These are phyloP conservation scores for Plebejus argus DNA, from an alignment of 2,888 invertebrate species.

Conservation along the genomic window DNA sequence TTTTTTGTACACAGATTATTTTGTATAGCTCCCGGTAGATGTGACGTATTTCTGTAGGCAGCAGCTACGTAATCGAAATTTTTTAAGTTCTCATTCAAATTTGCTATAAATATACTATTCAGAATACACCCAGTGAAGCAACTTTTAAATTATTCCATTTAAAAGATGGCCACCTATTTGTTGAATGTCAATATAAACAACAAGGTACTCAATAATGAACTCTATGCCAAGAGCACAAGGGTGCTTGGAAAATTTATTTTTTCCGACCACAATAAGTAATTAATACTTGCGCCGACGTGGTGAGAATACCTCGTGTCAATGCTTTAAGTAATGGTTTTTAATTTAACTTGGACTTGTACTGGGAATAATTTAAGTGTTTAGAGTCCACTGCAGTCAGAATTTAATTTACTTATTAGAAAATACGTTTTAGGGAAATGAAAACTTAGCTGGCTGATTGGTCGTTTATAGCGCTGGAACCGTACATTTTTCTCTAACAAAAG, in stretches of 20 bases:
- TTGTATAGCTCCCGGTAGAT: no score
- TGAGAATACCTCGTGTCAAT: constrained; percentile 12
- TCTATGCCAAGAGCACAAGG: neutral
- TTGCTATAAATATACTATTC: neutral
- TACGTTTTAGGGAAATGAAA: neutral
- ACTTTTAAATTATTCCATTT: constrained; percentile 33
- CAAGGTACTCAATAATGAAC: neutral
- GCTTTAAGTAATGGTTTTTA: constrained; percentile 10
- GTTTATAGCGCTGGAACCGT: no score
- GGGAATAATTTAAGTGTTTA: neutral
- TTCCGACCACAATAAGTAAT: constrained; percentile 18
- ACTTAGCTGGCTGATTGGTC: no score
- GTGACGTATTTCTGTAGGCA: no score
- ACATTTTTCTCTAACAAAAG: no score
- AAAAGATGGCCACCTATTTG: neutral
- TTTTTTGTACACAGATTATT: no score
- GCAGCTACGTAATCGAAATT: no score
- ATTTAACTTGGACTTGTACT: neutral
- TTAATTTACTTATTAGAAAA: neutral
- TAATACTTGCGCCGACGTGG: constrained; percentile 9
- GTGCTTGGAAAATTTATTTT: neutral
- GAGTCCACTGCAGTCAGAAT: neutral
- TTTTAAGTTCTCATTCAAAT: no score
- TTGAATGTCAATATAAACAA: neutral
- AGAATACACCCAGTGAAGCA: constrained; percentile 11